Conservation (phyloP, 2,797 vertebrate species). For the Remorina albescens region DNA sequence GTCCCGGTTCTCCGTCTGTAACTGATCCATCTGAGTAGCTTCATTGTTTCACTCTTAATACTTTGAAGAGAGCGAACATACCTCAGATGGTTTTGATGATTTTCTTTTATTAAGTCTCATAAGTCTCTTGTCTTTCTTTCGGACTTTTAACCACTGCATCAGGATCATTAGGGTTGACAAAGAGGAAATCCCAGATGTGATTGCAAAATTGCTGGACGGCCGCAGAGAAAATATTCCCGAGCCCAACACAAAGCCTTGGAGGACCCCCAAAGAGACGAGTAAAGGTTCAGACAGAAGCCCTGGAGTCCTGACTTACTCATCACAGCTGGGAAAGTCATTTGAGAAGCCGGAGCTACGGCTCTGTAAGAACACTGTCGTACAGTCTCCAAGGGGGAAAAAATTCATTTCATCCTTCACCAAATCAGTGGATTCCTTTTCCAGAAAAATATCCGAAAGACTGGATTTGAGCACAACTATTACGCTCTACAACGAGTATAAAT, state of each 20-base stretch:
- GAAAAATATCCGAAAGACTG: not conserved
- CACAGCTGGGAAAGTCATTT: slow-evolving; percentile 71
- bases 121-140: slow-evolving; percentile 1
- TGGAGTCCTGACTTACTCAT: slow-evolving; percentile 55
- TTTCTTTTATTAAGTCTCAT: not conserved
- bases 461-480: slow-evolving; percentile 26
- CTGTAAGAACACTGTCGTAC: slow-evolving; percentile 55
- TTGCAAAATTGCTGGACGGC: slow-evolving; percentile 30
- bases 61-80: not conserved
- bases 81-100: not conserved
- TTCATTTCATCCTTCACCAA: slow-evolving; percentile 34
- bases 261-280: slow-evolving; percentile 65
- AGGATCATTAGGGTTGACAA: slow-evolving; percentile 35
- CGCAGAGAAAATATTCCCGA: slow-evolving; percentile 36
- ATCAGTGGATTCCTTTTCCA: slow-evolving; percentile 26
- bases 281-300: slow-evolving; percentile 59
- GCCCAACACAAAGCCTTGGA: slow-evolving; percentile 53
- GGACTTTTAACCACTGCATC: slow-evolving; percentile 12
- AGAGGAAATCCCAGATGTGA: slow-evolving; percentile 43
- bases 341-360: slow-evolving; percentile 38
- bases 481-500: slow-evolving; percentile 19
- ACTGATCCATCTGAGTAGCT: slow-evolving; percentile 1
- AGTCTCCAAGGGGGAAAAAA: slow-evolving; percentile 38
- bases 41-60: slow-evolving; percentile 5
- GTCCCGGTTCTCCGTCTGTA: not conserved